Conservation (phyloP, 1,140 invertebrate genomes). For the Orchesella cincta region DNA sequence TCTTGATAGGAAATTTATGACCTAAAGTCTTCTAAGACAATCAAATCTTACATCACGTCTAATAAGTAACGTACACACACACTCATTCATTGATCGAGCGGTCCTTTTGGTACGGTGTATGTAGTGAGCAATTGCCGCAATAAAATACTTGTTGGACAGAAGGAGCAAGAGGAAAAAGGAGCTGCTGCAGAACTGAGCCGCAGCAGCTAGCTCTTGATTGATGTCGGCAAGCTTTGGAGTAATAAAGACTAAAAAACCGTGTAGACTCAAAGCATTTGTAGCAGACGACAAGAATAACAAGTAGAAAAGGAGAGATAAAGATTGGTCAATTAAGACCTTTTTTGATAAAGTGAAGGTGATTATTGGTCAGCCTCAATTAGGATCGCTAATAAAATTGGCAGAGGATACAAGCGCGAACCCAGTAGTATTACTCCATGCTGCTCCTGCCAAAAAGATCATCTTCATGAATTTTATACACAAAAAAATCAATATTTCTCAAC, state of each 20-base stretch:
- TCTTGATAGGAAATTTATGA: not conserved
- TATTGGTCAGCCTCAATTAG: not conserved
- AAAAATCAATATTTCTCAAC: too few species aligned
- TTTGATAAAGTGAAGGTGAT: not conserved
- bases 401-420: too few species aligned
- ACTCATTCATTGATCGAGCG: not conserved
- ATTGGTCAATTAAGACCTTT: constrained; percentile 9
- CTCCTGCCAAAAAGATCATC: too few species aligned
- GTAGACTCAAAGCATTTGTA: not conserved
- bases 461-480: too few species aligned
- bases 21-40: not conserved
- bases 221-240: constrained; percentile 3
- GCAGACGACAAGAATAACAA: not conserved
- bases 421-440: too few species aligned
- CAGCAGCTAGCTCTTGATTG: not conserved
- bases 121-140: not conserved
- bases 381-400: too few species aligned
- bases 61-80: not conserved
- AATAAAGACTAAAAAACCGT: not conserved
- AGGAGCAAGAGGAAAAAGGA: constrained; percentile 9
- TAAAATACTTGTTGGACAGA: constrained; percentile 14
- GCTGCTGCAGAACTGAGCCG: too few species aligned
- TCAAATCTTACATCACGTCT: not conserved
- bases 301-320: too few species aligned
- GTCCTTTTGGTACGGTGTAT: not conserved